These are phyloP conservation scores for Gymnogyps californianus DNA, from an alignment of 2,113 vertebrate genomes.

Conservation along the genomic window DNA sequence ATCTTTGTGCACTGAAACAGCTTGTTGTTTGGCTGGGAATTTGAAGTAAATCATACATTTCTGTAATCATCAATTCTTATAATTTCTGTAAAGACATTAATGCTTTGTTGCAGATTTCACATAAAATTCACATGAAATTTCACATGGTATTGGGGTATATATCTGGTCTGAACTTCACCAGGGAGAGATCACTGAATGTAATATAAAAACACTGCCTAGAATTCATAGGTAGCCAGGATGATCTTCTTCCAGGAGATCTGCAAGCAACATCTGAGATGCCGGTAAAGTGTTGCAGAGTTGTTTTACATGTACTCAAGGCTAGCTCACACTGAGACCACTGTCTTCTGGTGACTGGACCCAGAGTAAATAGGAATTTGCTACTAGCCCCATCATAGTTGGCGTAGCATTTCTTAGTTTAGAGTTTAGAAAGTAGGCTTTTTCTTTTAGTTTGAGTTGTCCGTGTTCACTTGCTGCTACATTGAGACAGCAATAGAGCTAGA, in stretches of 20 bases:
- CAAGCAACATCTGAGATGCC: not conserved
- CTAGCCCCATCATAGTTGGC: not conserved
- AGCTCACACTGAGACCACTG: fast-evolving
- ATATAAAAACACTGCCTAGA: not conserved
- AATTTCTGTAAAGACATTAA: not conserved
- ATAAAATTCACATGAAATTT: not conserved
- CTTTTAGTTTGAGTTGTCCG: not conserved
- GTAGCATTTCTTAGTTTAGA: not conserved
- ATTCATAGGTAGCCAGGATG: not conserved
- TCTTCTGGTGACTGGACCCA: not conserved
- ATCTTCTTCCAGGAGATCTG: not conserved
- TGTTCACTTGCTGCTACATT: not conserved
- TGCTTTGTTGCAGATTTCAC: not conserved
- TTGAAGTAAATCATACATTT: not conserved
- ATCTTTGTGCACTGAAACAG: not conserved
- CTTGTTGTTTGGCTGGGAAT: not conserved
- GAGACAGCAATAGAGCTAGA: not conserved
- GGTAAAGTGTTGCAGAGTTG: not conserved
- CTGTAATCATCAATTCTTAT: not conserved
- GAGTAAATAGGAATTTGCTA: not conserved
- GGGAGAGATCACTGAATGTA: fast-evolving
- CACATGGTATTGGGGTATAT: not conserved
- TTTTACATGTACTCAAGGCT: not conserved
- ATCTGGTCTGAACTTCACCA: not conserved
- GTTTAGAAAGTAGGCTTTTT: not conserved